A percentile compares a stretch with the other conserved stretches of the same genome.
Conservation (phyloP, 2,797 vertebrate species). For the Allobates femoralis region DNA sequence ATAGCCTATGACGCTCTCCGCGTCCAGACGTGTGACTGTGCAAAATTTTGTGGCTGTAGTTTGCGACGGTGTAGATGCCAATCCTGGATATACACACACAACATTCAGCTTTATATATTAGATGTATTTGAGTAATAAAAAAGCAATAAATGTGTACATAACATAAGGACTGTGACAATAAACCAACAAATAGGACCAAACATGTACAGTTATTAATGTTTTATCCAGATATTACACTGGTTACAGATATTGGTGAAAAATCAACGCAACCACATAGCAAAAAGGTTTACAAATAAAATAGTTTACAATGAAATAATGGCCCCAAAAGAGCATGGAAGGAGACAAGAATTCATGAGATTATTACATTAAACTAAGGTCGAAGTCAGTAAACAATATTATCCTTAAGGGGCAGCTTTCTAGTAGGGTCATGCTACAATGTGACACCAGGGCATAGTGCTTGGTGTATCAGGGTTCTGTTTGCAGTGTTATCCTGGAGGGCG, state of each 20-base stretch:
- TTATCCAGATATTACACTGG: slow-evolving; percentile 23
- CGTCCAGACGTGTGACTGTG: no score
- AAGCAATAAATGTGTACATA: background rate
- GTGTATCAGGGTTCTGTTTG: background rate
- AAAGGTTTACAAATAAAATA: slow-evolving; percentile 11
- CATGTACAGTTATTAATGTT: background rate
- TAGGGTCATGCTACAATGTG: background rate
- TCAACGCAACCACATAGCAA: background rate
- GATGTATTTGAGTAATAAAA: background rate
- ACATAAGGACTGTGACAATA: background rate
- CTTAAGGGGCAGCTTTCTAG: background rate
- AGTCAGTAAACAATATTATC: background rate
- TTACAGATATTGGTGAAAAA: background rate
- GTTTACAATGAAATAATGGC: background rate
- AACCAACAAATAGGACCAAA: background rate
- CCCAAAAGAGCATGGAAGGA: background rate
- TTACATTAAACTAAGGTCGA: slow-evolving; percentile 6
- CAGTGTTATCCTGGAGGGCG: background rate
- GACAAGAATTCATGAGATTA: background rate
- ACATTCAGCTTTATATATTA: no score
- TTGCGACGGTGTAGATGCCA: no score
- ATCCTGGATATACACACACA: no score
- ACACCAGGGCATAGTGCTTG: background rate
- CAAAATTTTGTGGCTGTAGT: no score
- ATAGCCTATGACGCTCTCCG: no score